Evolutionary conservation across 2,113 vertebrate species (phyloP).

Genomic region (Chascanopsetta lugubris): DNA sequence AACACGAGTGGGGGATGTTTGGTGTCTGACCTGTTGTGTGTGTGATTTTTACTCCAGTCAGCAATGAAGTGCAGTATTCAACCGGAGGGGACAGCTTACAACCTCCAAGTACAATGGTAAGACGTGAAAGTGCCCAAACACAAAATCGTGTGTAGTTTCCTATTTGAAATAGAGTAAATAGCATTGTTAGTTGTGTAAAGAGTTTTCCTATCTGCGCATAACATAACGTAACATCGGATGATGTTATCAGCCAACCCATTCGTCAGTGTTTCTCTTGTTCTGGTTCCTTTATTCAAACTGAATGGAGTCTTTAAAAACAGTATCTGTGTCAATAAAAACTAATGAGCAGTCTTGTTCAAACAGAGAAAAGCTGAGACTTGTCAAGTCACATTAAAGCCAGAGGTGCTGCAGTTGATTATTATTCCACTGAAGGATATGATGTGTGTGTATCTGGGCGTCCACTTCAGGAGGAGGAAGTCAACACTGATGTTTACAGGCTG

Average conservation of each 20-base stretch:
- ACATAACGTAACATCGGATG: too few relatives aligned
- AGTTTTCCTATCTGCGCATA: too few relatives aligned
- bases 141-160: too few relatives aligned
- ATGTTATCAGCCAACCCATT: too few relatives aligned
- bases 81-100: too few relatives aligned
- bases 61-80: too few relatives aligned
- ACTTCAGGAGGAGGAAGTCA: slow-evolving; percentile 54
- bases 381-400: slow-evolving; percentile 16
- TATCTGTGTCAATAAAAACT: slow-evolving; percentile 3
- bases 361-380: slow-evolving; percentile 9
- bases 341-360: slow-evolving; percentile 18
- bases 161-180: too few relatives aligned
- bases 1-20: too few relatives aligned
- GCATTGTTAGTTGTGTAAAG: too few relatives aligned
- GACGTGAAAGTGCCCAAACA: too few relatives aligned
- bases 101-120: slow-evolving; percentile 56
- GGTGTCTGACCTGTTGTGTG: neutral
- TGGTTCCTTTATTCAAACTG: too few relatives aligned
- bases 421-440: neutral
- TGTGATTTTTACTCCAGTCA: slow-evolving; percentile 2
- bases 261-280: neutral
- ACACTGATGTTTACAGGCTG: slow-evolving; percentile 39
- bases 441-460: neutral
- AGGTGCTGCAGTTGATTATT: neutral
- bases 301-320: neutral